Evolutionary conservation across 2,797 vertebrate genomes (phyloP).

Genomic region (Periparus ater): DNA sequence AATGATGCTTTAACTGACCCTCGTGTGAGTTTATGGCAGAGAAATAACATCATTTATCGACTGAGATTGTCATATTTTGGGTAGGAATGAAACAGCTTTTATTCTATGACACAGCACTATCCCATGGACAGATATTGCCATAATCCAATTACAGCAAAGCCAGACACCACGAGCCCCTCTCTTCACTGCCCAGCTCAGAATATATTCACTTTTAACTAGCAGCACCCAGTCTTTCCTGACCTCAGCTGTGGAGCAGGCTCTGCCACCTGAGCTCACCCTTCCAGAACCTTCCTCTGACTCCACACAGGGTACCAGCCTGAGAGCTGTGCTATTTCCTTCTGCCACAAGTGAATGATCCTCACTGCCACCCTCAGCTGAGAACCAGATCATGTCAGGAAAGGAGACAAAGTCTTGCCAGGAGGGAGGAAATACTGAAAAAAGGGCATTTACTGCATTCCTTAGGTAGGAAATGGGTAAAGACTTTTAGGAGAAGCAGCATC

Average conservation of each 20-base stretch:
- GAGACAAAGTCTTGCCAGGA: not conserved
- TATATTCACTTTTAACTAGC: not conserved
- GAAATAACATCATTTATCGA: not conserved
- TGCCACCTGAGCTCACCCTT: not conserved
- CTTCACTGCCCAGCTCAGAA: not conserved
- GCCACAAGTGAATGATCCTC: not conserved
- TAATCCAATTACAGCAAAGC: not conserved
- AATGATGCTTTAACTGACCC: not conserved
- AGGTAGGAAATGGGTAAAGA: not conserved
- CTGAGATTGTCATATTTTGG: not conserved
- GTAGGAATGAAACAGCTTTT: not conserved
- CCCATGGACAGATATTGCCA: not conserved
- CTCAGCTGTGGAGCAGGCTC: not conserved
- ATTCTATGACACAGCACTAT: not conserved
- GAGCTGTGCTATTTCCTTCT: not conserved
- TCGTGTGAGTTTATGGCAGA: not conserved
- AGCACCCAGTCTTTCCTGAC: not conserved
- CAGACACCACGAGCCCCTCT: not conserved
- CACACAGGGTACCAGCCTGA: not conserved
- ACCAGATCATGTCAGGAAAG: not conserved
- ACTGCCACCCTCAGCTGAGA: not conserved
- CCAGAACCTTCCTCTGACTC: not conserved
- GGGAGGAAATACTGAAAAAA: not conserved
- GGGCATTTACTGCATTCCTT: not conserved
- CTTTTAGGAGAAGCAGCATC: not conserved